Conservation (phyloP, 2,113 vertebrate genomes). For the Psilopsiagon aurifrons region DNA sequence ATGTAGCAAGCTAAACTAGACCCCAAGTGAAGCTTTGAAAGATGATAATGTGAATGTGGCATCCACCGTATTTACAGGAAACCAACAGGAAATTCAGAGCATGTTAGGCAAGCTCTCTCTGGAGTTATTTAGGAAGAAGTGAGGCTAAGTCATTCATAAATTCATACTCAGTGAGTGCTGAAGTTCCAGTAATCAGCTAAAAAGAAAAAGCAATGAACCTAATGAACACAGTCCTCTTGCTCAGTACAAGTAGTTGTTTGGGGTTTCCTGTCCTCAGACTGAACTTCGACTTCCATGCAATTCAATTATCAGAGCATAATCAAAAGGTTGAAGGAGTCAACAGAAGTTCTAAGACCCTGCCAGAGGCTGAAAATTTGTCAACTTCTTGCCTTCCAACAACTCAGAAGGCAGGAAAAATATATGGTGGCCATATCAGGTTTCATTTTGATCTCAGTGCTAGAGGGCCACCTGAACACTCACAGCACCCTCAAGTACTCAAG, state of each 20-base stretch:
- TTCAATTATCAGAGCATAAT: background rate
- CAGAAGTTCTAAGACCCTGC: background rate
- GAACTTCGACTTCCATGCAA: background rate
- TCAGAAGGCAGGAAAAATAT: background rate
- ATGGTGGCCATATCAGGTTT: background rate
- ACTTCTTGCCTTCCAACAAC: background rate
- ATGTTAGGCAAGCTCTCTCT: background rate
- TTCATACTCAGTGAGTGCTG: background rate
- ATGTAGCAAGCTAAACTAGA: background rate
- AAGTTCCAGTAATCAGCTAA: background rate
- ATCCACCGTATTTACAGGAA: background rate
- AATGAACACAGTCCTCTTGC: background rate
- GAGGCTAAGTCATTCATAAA: background rate
- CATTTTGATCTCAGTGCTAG: background rate
- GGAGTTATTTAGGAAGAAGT: background rate
- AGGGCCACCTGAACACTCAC: background rate
- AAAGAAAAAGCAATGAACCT: background rate
- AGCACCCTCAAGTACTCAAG: background rate
- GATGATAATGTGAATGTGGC: background rate
- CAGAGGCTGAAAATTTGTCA: background rate
- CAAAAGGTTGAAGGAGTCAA: background rate
- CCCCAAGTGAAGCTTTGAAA: background rate
- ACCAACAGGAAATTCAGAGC: background rate
- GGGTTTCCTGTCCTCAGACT: background rate
- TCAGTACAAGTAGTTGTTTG: background rate